Conservation (phyloP, 2,113 vertebrate genomes). For the Caloenas nicobarica region DNA sequence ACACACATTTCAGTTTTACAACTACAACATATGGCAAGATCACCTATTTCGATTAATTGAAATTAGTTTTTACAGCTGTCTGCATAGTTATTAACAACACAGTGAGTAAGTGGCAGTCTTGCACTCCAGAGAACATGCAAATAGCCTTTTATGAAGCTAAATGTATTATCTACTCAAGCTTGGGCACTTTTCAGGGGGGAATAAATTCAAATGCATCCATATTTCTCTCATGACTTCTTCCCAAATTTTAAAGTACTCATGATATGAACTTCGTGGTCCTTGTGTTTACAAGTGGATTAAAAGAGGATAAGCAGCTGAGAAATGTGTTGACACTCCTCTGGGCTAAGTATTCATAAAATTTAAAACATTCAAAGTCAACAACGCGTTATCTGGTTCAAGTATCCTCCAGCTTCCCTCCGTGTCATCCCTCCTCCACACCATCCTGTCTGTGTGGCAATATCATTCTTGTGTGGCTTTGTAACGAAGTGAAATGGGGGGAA, state of each 20-base stretch:
- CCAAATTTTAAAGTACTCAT: background rate
- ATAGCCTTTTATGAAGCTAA: background rate
- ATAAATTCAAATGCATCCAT: background rate
- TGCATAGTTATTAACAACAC: background rate
- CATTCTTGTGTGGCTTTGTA: background rate
- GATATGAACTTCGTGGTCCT: background rate
- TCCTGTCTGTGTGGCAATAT: background rate
- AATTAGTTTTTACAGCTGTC: background rate
- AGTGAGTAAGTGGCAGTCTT: background rate
- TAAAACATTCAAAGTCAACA: background rate
- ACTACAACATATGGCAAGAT: background rate
- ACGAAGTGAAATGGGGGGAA: background rate
- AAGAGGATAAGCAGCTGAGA: background rate
- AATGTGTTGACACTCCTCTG: background rate
- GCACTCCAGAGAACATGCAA: background rate
- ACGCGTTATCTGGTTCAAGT: background rate
- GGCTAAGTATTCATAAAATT: conserved; percentile 1
- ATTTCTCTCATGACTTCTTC: background rate
- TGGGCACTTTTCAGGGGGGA: background rate
- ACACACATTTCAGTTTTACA: background rate
- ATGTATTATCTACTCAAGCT: background rate
- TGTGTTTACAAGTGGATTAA: background rate
- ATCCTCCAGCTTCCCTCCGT: background rate
- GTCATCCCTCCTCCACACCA: background rate
- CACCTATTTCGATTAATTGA: background rate